phyloP scores from a whole-genome alignment of 2,888 invertebrate species.

The Cataglyphis altisquamis region DNA sequence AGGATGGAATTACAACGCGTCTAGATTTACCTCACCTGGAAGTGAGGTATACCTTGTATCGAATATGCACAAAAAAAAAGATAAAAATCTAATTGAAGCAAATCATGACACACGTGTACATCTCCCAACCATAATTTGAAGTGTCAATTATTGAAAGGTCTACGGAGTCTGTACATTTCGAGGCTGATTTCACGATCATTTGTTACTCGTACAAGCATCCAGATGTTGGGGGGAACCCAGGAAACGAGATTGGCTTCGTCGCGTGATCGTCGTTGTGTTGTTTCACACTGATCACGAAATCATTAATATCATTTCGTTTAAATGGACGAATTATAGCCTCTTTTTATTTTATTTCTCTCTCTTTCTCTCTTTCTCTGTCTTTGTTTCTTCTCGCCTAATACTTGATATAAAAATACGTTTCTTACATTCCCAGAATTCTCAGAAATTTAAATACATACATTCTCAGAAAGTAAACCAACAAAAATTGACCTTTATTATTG shows the following conservation, averaged over 20 bases:
- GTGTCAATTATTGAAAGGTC: neutral
- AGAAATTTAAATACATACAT: neutral
- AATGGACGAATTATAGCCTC: neutral
- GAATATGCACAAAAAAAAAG: neutral
- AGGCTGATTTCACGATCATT: neutral
- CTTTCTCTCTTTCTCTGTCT: neutral
- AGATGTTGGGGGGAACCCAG: neutral
- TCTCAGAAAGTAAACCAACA: neutral
- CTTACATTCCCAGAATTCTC: neutral
- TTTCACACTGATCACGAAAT: neutral
- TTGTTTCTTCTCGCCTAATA: neutral
- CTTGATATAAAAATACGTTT: neutral
- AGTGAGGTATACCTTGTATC: neutral
- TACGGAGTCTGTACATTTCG: too few species aligned
- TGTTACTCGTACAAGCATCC: neutral
- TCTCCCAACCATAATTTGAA: neutral
- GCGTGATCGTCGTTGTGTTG: neutral
- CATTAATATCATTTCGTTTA: neutral
- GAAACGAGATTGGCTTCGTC: neutral
- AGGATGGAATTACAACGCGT: constrained; percentile 53
- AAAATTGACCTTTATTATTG: neutral
- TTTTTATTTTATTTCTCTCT: neutral
- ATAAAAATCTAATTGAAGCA: neutral
- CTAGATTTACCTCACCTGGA: constrained; percentile 51
- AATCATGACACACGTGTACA: neutral